phyloP scores from a whole-genome alignment of 1,140 invertebrate genomes.

The Coelopa frigida region DNA sequence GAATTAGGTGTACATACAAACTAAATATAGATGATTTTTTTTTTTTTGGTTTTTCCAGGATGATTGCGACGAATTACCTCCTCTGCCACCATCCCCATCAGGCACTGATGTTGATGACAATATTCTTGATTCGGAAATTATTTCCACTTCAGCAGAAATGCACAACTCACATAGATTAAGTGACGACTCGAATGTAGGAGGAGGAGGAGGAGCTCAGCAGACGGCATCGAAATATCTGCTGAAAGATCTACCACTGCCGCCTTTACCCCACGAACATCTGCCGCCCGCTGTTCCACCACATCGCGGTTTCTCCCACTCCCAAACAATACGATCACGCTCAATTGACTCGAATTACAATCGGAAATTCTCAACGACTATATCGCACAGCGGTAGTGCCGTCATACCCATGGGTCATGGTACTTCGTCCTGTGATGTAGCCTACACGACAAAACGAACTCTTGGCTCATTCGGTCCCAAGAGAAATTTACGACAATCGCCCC shows the following conservation, averaged over 20 bases:
- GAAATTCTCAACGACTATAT: constrained; percentile 44
- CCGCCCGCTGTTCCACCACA: constrained; percentile 65
- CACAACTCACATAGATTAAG: no score
- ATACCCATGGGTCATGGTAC: constrained; percentile 54
- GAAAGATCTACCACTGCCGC: constrained; percentile 23
- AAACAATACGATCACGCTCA: constrained; percentile 69
- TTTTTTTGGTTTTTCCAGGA: no score
- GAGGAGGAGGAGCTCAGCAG: no score
- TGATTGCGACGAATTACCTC: no score
- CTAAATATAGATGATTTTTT: no score
- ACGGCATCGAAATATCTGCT: constrained; percentile 5
- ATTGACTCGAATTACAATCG: constrained; percentile 68
- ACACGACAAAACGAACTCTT: constrained; percentile 23
- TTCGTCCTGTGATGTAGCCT: constrained; percentile 46
- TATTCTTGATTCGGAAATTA: no score
- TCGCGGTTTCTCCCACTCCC: constrained; percentile 50
- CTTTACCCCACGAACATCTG: constrained; percentile 19
- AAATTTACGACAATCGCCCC: constrained; percentile 44
- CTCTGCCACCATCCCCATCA: no score
- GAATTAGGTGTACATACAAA: no score
- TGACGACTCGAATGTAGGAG: no score
- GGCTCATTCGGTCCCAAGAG: constrained; percentile 40
- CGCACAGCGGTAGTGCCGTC: constrained; percentile 41
- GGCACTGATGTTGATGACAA: no score
- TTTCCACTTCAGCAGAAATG: no score